Evolutionary conservation across 2,888 invertebrate species (phyloP).

Genomic region (Stenoptilia bipunctidactyla): DNA sequence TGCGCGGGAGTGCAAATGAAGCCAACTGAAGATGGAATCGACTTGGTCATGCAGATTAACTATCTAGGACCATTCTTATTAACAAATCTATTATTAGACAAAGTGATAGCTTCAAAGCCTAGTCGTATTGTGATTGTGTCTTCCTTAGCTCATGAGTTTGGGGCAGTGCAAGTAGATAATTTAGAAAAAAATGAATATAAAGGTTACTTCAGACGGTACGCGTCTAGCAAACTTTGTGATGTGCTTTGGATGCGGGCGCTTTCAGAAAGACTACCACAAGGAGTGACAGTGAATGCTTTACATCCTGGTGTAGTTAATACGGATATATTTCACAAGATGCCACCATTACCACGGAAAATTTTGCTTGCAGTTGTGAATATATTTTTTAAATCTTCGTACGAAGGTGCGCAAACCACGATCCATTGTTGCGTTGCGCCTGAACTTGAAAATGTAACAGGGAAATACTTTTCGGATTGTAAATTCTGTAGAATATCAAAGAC

Average conservation of each 20-base stretch:
- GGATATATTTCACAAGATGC: slow-evolving; percentile 78
- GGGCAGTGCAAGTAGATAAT: slow-evolving; percentile 56
- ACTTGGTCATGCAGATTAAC: slow-evolving; percentile 75
- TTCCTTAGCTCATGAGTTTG: slow-evolving; percentile 35
- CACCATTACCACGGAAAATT: slow-evolving; percentile 44
- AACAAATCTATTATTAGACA: slow-evolving; percentile 74
- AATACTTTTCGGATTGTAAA: slow-evolving; percentile 84
- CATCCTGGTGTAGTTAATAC: slow-evolving; percentile 88
- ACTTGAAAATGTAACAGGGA: slow-evolving; percentile 75
- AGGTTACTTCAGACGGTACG: slow-evolving; percentile 39
- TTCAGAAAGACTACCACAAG: slow-evolving; percentile 41
- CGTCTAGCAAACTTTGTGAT: slow-evolving; percentile 48
- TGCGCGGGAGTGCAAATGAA: slow-evolving; percentile 35
- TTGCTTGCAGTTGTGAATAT: slow-evolving; percentile 66
- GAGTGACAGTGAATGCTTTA: slow-evolving; percentile 82
- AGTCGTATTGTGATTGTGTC: slow-evolving; percentile 56
- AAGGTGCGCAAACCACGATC: slow-evolving; percentile 85
- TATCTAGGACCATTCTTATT: slow-evolving; percentile 80
- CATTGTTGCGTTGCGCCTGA: slow-evolving; percentile 81
- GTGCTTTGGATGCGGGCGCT: slow-evolving; percentile 52
- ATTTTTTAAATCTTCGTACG: slow-evolving; percentile 76
- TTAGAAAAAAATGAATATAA: slow-evolving; percentile 13
- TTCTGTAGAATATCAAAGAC: slow-evolving; percentile 25
- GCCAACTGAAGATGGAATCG: slow-evolving; percentile 72
- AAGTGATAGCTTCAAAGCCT: slow-evolving; percentile 39